Conservation (phyloP, 37 sponge, comb jelly and placozoan genomes). For the Halisarca cf. caerulea region DNA sequence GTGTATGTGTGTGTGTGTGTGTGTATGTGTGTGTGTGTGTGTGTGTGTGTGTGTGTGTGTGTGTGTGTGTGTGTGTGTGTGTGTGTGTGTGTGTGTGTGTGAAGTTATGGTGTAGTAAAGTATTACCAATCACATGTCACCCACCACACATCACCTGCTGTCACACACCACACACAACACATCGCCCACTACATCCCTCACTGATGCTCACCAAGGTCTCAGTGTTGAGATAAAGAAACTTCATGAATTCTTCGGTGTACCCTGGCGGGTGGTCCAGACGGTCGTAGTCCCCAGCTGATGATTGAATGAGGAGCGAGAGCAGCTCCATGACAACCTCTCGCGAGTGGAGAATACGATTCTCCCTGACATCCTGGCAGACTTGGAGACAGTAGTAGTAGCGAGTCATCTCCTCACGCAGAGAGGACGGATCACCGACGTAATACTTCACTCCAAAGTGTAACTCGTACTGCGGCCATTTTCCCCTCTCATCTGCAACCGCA, state of each 20-base stretch:
- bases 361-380: constrained; percentile 71
- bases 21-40: too few species aligned
- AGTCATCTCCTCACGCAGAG: constrained; percentile 54
- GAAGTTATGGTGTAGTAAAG: too few species aligned
- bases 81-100: too few species aligned
- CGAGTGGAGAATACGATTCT: constrained; percentile 43
- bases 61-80: too few species aligned
- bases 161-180: too few species aligned
- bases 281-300: constrained; percentile 60
- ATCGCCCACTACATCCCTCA: too few species aligned
- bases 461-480: background rate
- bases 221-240: constrained; percentile 35
- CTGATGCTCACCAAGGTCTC: background rate
- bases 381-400: constrained; percentile 45
- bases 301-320: constrained; percentile 71
- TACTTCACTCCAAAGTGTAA: constrained; percentile 83
- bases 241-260: constrained; percentile 42
- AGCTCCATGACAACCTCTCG: constrained; percentile 60
- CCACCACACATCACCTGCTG: too few species aligned
- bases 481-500: too few species aligned
- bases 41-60: too few species aligned
- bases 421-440: constrained; percentile 64
- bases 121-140: too few species aligned
- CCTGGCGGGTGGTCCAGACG: constrained; percentile 40
- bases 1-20: too few species aligned